Evolutionary conservation across 2,797 vertebrate genomes (phyloP).

Genomic region (Zalophus californianus): DNA sequence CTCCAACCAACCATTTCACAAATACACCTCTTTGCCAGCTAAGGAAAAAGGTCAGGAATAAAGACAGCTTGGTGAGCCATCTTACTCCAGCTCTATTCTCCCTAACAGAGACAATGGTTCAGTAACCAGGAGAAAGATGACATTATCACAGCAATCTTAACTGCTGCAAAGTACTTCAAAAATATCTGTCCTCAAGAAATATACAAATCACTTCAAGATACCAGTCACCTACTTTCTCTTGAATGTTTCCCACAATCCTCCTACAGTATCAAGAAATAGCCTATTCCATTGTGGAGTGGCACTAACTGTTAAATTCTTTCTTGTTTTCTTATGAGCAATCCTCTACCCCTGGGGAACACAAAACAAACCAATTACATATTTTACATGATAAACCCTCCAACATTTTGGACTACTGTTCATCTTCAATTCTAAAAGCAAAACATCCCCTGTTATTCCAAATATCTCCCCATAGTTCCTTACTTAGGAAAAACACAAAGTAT

Average conservation of each 20-base stretch:
- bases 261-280: neutral
- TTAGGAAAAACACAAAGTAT: neutral
- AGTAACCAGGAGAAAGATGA: neutral
- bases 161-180: neutral
- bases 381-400: neutral
- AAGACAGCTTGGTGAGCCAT: neutral
- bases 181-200: neutral
- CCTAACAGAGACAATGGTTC: neutral
- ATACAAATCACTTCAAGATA: neutral
- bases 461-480: neutral
- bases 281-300: neutral
- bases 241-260: neutral
- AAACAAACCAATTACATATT: neutral
- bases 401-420: neutral
- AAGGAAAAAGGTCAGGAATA: neutral
- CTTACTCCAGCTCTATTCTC: neutral
- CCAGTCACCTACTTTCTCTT: neutral
- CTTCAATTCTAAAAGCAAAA: slow-evolving; percentile 21
- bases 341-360: neutral
- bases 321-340: neutral
- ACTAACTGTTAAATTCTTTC: neutral
- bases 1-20: neutral
- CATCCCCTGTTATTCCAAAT: neutral
- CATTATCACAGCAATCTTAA: neutral
- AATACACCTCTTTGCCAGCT: neutral